Evolutionary conservation across 2,113 vertebrate species (phyloP).

Genomic region (Plestiodon gilberti): DNA sequence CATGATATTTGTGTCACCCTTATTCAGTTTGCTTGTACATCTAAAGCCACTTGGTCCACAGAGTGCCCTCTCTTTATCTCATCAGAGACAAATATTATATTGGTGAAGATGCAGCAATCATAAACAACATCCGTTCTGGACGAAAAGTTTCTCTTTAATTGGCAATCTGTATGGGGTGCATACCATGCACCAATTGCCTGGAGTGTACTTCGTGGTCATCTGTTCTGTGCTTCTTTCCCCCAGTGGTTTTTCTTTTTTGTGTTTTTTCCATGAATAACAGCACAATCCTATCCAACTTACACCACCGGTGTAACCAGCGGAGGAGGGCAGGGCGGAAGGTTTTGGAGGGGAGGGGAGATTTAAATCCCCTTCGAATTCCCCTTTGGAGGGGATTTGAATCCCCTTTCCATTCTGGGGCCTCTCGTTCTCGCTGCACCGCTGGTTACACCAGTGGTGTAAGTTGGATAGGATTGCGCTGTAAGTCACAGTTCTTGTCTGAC

Average conservation of each 20-base stretch:
- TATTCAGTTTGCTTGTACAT: not conserved
- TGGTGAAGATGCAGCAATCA: not conserved
- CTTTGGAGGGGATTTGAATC: too few species aligned
- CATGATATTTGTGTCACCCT: rapidly evolving
- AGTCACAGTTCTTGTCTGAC: conserved; percentile 10
- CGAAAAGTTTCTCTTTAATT: not conserved
- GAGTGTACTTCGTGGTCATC: not conserved
- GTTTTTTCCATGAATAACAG: too few species aligned
- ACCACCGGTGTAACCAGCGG: too few species aligned
- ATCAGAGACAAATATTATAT: not conserved
- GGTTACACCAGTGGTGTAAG: too few species aligned
- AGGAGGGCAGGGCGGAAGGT: too few species aligned
- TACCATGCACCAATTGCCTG: not conserved
- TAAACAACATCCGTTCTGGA: not conserved
- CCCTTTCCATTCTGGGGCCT: too few species aligned
- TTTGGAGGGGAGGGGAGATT: too few species aligned
- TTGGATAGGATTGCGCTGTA: too few species aligned
- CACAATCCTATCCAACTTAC: too few species aligned
- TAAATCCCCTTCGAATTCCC: too few species aligned
- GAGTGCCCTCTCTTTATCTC: not conserved
- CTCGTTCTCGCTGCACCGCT: too few species aligned
- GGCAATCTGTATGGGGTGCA: not conserved
- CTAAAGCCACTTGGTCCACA: not conserved
- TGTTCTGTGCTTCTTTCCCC: not conserved
- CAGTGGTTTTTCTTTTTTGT: too few species aligned